Percentiles rank a stretch among this genome's conserved stretches.
phyloP scores from a whole-genome alignment of 53 echinoderm and acorn worm species.

The Crossaster papposus region DNA sequence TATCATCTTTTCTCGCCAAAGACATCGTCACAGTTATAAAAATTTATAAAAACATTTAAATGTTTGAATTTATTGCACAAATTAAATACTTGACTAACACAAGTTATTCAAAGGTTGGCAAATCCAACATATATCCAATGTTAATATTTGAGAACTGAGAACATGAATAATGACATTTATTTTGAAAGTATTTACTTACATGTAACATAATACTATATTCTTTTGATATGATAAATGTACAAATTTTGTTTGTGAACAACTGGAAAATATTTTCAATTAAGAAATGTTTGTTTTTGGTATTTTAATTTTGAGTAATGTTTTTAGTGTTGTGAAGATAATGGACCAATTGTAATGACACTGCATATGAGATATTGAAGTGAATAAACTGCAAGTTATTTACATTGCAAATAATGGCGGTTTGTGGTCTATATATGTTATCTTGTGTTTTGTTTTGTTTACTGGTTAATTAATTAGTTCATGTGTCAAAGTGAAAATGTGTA shows the following conservation, averaged over 20 bases:
- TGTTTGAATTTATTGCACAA: neutral
- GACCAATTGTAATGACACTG: neutral
- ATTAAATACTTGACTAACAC: neutral
- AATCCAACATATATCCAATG: neutral
- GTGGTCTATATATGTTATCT: neutral
- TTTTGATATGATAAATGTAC: conserved; percentile 50
- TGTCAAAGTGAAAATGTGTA: too few species aligned
- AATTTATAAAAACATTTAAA: neutral
- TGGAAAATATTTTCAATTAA: conserved; percentile 21
- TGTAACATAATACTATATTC: conserved; percentile 52
- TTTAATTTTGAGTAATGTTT: conserved; percentile 2
- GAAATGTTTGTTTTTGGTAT: neutral
- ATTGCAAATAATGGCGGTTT: neutral
- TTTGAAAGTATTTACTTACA: conserved; percentile 39
- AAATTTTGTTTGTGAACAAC: conserved; percentile 8
- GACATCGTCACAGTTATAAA: neutral
- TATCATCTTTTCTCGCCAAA: neutral
- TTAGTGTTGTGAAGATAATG: conserved; percentile 9
- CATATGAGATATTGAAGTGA: neutral
- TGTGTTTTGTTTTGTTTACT: neutral
- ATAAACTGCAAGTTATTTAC: conserved; percentile 23
- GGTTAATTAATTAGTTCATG: neutral
- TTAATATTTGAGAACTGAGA: neutral
- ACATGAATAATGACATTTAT: conserved; percentile 11
- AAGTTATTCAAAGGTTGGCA: neutral